A percentile compares a stretch with the other conserved stretches of the same genome.
Evolutionary conservation across 2,888 invertebrate genomes (phyloP).

Genomic region (Timema cristinae): DNA sequence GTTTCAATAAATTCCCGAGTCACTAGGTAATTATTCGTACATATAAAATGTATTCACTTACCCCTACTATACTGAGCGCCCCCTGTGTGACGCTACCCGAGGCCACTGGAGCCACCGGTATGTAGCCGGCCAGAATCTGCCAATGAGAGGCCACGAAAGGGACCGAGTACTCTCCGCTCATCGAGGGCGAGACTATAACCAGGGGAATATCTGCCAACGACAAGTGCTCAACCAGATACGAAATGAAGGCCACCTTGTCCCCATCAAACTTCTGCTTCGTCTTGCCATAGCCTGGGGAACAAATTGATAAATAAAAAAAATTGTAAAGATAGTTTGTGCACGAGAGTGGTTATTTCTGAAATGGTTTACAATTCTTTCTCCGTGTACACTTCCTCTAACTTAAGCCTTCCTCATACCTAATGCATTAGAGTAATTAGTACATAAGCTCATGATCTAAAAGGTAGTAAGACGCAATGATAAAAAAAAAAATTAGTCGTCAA

Average conservation of each 20-base stretch:
- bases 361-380: too few species aligned
- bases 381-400: too few species aligned
- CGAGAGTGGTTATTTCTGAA: too few species aligned
- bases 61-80: slow-evolving; percentile 22
- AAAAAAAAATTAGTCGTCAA: neutral
- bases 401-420: too few species aligned
- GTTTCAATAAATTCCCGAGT: too few species aligned
- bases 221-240: slow-evolving; percentile 37
- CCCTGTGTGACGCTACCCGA: slow-evolving; percentile 34
- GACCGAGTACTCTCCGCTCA: slow-evolving; percentile 47
- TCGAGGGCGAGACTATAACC: slow-evolving; percentile 48
- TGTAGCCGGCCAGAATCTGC: slow-evolving; percentile 41
- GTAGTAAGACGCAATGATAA: too few species aligned
- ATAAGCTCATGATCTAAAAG: too few species aligned
- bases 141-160: slow-evolving; percentile 43
- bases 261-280: slow-evolving; percentile 30
- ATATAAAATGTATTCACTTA: slow-evolving; percentile 9
- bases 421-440: too few species aligned
- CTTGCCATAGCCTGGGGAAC: slow-evolving; percentile 39
- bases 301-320: slow-evolving; percentile 8
- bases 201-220: slow-evolving; percentile 36
- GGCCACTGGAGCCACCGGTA: slow-evolving; percentile 45
- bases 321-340: slow-evolving; percentile 6
- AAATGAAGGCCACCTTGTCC: slow-evolving; percentile 38
- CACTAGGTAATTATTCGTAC: too few species aligned